Evolutionary conservation across 2,113 vertebrate species (phyloP), one percentile per base, ranked within the genome.

Genomic region (Rhinopomastus cyanomelas): DNA sequence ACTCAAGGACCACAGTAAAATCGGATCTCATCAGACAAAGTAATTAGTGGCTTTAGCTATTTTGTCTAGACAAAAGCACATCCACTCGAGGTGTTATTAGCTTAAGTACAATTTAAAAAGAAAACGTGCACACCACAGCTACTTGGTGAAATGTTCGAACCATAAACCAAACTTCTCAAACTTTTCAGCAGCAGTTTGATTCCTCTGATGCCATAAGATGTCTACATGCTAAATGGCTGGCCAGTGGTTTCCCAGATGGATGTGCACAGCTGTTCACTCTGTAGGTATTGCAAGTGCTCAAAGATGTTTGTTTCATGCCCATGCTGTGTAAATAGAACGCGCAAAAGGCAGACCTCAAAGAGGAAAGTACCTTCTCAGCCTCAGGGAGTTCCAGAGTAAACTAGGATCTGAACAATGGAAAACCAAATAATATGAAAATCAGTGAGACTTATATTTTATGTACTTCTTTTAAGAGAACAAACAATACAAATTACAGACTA

Each of bases 191-290:
- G 32, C 2, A 17, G 1, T 34, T 23, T 0, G 1, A 4, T 30
- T 17, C 49, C 57, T 60, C 32, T 73, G 39, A 27, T 64, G 32
- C 27, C 69, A 6, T 18, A 29, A 51, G 20, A 16, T 37, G 19
- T 55, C 51, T 21, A 32, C 5, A 5, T 84, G 69, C 72, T 51
- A 57, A 25, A 60, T 0, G 2, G 26, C 49, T 0, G 2, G 26
- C 49, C 39, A 21, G 66, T 19, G 13, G 46, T 34, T 76, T 13
- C 17, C 55, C 72, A 51, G 76, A 76, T 77, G 46, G 32, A 15
- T 44, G 25, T 5, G 0, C 2, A 3, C 72, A 89, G 32, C 67
- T 80, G 60, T 49, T 79, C 32, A 1, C 64, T 69, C 60, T 51
- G 30, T 25, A 46, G 64, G 36, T 29, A 6, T 53, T 89, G 64